A percentile compares a stretch with the other conserved stretches of the same genome.
phyloP scores from a whole-genome alignment of 1,140 invertebrate species.

The Streblospio benedicti region DNA sequence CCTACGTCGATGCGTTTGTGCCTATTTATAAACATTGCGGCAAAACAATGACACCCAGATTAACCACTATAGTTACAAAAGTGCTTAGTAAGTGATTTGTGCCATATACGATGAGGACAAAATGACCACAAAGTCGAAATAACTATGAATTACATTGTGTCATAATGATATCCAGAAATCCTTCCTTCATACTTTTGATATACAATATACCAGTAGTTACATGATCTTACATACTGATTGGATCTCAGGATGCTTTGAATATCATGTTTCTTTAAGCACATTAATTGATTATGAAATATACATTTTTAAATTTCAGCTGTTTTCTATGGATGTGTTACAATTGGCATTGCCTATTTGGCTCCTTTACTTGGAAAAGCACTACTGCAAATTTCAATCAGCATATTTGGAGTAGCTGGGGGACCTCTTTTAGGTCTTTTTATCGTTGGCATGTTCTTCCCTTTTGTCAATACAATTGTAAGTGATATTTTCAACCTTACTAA shows the following conservation, averaged over 20 bases:
- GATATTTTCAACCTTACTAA: too few species aligned
- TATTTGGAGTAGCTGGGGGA: constrained; percentile 11
- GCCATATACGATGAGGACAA: background rate
- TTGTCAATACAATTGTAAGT: constrained; percentile 10
- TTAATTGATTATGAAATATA: background rate
- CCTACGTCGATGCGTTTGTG: constrained; percentile 1
- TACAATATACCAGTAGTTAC: background rate
- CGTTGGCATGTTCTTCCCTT: constrained; percentile 9
- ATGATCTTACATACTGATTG: background rate
- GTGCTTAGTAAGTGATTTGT: background rate
- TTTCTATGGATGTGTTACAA: constrained; percentile 1
- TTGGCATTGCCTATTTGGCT: constrained; percentile 21
- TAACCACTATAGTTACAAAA: background rate
- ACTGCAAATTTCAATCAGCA: constrained; percentile 15
- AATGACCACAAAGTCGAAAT: too few species aligned
- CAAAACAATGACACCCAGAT: background rate
- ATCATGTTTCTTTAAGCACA: background rate
- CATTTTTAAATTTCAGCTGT: background rate
- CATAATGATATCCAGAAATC: background rate
- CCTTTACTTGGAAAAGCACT: constrained; percentile 27
- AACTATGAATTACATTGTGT: background rate
- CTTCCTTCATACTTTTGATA: background rate
- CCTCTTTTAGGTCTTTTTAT: constrained; percentile 4
- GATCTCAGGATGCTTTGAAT: background rate
- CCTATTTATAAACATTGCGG: constrained; percentile 3